Conservation (phyloP, 2,888 invertebrate species). For the Phoenoteleia sp. region DNA sequence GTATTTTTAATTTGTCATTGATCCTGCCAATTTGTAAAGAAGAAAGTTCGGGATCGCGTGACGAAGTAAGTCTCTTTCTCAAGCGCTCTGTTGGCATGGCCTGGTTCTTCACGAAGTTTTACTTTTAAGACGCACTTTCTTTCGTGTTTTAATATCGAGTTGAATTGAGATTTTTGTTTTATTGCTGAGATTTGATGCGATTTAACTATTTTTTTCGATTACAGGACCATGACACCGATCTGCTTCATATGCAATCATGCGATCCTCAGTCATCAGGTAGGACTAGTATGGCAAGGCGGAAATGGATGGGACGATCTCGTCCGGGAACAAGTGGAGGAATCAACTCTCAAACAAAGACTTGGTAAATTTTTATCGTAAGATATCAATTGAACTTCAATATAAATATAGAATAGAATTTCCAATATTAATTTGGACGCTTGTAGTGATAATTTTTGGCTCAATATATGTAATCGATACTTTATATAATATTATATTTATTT, state of each 20-base stretch:
- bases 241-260: constrained; percentile 99
- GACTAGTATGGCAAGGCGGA: constrained; percentile 97
- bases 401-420: no score
- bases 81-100: constrained; percentile 83
- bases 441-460: no score
- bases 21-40: background rate
- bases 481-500: no score
- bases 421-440: no score
- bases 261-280: constrained; percentile 97
- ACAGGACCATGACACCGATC: constrained; percentile 97
- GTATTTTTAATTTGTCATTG: constrained; percentile 3
- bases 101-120: constrained; percentile 81
- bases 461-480: no score
- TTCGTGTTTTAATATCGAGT: constrained; percentile 74
- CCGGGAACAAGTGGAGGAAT: constrained; percentile 95
- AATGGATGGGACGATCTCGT: constrained; percentile 98
- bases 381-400: no score
- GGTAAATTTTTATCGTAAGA: constrained; percentile 88
- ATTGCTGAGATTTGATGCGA: background rate
- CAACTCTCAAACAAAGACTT: constrained; percentile 93
- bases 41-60: constrained; percentile 41
- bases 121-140: constrained; percentile 80
- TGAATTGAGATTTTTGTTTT: constrained; percentile 8
- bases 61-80: constrained; percentile 70
- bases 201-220: constrained; percentile 37